Base-by-base conservation (phyloP, 2,797 vertebrate species). In the Synaphobranchus kaupii region DNA sequence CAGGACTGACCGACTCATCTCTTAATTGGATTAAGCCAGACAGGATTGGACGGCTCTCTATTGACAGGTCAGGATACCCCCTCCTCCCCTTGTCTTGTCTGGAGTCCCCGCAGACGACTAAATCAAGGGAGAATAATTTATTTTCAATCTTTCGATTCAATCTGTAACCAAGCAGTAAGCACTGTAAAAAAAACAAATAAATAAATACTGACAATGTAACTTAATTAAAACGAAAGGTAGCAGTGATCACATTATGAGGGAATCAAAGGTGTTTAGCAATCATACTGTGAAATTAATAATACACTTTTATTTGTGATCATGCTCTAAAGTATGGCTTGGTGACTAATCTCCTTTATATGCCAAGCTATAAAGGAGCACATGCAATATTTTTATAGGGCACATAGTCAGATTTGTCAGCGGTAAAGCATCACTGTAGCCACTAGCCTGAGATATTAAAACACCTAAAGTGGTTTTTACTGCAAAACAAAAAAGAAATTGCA, bases 11-110 rank as follows among this genome's bases (percentile, higher is more conserved):
- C 20, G 44, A 81, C 20, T 81, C 78, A n/a, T 48, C 78, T 47
- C 47, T 48, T 50, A 81, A 81, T 81, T 48, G 78, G 47, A 81
- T 50, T 81, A 31, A 47, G 78, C 78, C 78, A 2, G 47, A 81
- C 78, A 50, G 78, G 78, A 50, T 31, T 48, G 78, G 78, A 81
- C 47, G 1, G 20, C n/a, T 81, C 22, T 81, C 47, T 50, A 81
- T 50, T 50, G 78, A 81, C 44, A 39, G 73, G 73, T 78, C 39
- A 81, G 47, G 47, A 12, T 20, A 44, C 9, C 34, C 15, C 73
- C 73, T 39, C 34, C 34, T 20, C 73, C 73, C 13, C 73, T 78
- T 3, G 73, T 20, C 34, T 44, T 44, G 15, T 78, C 13, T 44
- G 34, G 68, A 78, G 17, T 39, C 73, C 71, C 31, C 22, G 17